phyloP scores from a whole-genome alignment of 2,888 invertebrate species.

The Cryptocephalus primarius region DNA sequence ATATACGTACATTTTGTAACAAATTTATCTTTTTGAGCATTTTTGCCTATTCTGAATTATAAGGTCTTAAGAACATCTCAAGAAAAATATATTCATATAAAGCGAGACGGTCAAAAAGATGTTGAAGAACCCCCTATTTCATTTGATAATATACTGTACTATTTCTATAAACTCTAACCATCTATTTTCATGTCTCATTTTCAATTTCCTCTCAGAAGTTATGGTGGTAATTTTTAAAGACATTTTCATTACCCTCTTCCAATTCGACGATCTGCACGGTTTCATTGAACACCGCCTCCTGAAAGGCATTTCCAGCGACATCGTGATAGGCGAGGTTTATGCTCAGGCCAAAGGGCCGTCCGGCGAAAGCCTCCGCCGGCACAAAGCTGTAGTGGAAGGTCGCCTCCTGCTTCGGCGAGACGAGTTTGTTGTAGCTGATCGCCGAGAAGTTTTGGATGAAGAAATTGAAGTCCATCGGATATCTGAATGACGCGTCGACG shows the following conservation, averaged over 20 bases:
- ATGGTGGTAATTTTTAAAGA: too few species aligned
- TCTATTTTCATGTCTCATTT: too few species aligned
- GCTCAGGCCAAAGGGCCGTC: slow-evolving; percentile 91
- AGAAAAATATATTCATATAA: too few species aligned
- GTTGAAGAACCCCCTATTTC: too few species aligned
- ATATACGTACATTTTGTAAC: too few species aligned
- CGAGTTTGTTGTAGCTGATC: slow-evolving; percentile 73
- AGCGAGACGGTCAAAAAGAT: too few species aligned
- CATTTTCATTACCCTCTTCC: slow-evolving; percentile 55
- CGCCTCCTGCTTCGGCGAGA: slow-evolving; percentile 85
- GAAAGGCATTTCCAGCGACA: slow-evolving; percentile 51
- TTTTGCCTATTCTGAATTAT: too few species aligned
- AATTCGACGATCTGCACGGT: slow-evolving; percentile 93
- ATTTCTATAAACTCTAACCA: too few species aligned
- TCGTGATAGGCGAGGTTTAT: slow-evolving; percentile 88
- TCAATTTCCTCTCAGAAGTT: too few species aligned
- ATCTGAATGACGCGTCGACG: slow-evolving; percentile 95
- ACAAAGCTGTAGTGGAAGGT: slow-evolving; percentile 92
- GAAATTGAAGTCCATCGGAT: slow-evolving; percentile 97
- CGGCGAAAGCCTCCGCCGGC: slow-evolving; percentile 93
- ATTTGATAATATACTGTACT: too few species aligned
- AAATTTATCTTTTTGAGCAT: too few species aligned
- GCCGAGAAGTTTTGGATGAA: slow-evolving; percentile 98
- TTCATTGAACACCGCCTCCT: slow-evolving; percentile 95
- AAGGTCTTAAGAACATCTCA: too few species aligned